phyloP scores from a whole-genome alignment of 1,140 invertebrate species.

The Caerostris extrusa region DNA sequence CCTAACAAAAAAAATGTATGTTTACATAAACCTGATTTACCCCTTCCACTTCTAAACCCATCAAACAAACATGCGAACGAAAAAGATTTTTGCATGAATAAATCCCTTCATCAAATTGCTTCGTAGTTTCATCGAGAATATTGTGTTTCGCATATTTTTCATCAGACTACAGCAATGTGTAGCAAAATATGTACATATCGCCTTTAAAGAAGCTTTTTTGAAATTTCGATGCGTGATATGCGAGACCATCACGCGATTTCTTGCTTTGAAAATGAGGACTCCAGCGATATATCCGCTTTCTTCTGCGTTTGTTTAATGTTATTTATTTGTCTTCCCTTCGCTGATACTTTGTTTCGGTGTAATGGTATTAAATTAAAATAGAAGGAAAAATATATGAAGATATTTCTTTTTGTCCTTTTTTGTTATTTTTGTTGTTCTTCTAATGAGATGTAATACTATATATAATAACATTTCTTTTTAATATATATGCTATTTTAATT shows the following conservation, averaged over 20 bases:
- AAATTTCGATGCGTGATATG: neutral
- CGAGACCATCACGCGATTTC: neutral
- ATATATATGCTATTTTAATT: too few relatives aligned
- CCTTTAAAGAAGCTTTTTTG: neutral
- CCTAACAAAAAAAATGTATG: too few relatives aligned
- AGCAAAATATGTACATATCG: neutral
- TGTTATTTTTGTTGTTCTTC: neutral
- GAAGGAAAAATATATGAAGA: too few relatives aligned
- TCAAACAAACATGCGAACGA: neutral
- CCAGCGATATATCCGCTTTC: neutral
- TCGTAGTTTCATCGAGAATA: neutral
- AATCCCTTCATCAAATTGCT: neutral
- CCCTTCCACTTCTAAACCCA: neutral
- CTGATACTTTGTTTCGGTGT: neutral
- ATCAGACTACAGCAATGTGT: neutral
- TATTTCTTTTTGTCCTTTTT: neutral
- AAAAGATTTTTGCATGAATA: neutral
- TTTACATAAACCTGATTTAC: too few relatives aligned
- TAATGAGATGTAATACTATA: too few relatives aligned
- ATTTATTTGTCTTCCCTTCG: neutral
- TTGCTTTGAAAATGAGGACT: constrained; percentile 10
- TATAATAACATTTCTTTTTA: too few relatives aligned
- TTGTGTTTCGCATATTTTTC: constrained; percentile 2
- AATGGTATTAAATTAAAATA: too few relatives aligned
- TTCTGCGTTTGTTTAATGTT: neutral